Evolutionary conservation across 2,797 vertebrate genomes (phyloP).

Genomic region (Parotocinclus haroldoi): DNA sequence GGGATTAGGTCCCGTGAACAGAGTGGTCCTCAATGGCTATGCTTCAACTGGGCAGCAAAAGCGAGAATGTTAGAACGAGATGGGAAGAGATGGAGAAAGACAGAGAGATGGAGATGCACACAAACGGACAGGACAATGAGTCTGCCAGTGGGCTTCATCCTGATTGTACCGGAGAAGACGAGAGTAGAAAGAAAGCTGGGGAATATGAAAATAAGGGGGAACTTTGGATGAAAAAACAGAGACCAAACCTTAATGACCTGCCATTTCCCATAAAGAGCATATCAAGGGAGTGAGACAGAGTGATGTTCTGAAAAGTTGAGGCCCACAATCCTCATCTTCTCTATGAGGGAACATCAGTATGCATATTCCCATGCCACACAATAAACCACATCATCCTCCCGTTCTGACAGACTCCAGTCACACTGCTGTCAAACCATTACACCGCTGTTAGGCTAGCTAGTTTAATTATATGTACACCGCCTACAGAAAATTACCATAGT

Average conservation of each 20-base stretch:
- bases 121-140: constrained; percentile 21
- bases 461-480: too few relatives aligned
- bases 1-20: constrained; percentile 49
- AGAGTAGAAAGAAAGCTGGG: constrained; percentile 23
- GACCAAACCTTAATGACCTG: constrained; percentile 48
- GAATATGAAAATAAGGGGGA: too few relatives aligned
- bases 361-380: constrained; percentile 46
- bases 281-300: constrained; percentile 33
- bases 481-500: too few relatives aligned
- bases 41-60: constrained; percentile 17
- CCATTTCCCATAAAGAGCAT: constrained; percentile 40
- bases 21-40: constrained; percentile 21
- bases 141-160: constrained; percentile 40
- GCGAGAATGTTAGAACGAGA: constrained; percentile 12
- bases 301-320: constrained; percentile 38
- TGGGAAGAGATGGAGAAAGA: not conserved
- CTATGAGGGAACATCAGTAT: constrained; percentile 49
- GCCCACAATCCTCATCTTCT: not conserved
- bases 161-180: constrained; percentile 31
- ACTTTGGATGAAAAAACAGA: constrained; percentile 24
- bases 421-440: constrained; percentile 35
- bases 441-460: too few relatives aligned
- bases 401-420: constrained; percentile 31
- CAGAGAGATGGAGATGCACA: not conserved
- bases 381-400: constrained; percentile 32